Evolutionary conservation across 1,140 invertebrate genomes (phyloP).

Genomic region (Euura lappo): DNA sequence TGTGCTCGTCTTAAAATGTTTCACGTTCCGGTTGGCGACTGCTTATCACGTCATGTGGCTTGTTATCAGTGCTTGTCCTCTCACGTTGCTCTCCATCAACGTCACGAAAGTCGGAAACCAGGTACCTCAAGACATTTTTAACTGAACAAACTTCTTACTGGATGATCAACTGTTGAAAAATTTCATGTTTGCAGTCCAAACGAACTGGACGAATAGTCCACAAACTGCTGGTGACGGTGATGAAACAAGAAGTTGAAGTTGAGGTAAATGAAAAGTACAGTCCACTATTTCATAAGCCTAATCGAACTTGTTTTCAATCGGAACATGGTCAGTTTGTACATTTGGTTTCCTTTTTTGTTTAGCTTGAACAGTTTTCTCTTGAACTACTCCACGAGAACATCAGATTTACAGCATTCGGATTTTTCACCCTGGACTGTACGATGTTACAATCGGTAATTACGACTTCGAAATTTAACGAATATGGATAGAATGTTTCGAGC

Average conservation of each 20-base stretch:
- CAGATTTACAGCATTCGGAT: slow-evolving; percentile 52
- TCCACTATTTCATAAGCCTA: background rate
- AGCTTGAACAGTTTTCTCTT: slow-evolving; percentile 60
- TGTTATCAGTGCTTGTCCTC: too few species aligned
- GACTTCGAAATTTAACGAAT: background rate
- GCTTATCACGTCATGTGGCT: too few species aligned
- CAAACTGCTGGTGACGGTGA: slow-evolving; percentile 17
- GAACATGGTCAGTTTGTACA: background rate
- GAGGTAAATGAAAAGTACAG: slow-evolving; percentile 23
- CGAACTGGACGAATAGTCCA: slow-evolving; percentile 28
- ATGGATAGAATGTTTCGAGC: too few species aligned
- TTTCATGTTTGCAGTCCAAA: slow-evolving; percentile 9
- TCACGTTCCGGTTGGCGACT: too few species aligned
- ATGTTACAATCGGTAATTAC: slow-evolving; percentile 55
- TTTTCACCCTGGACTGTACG: slow-evolving; percentile 56
- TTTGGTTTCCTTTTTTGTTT: slow-evolving; percentile 17
- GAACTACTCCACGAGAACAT: slow-evolving; percentile 57
- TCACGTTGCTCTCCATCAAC: too few species aligned
- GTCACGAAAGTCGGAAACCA: too few species aligned
- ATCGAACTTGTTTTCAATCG: background rate
- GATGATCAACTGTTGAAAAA: too few species aligned
- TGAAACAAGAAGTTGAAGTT: slow-evolving; percentile 14
- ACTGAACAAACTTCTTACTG: too few species aligned
- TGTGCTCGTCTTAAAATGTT: too few species aligned
- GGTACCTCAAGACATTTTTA: too few species aligned